These are phyloP conservation scores for Teleogryllus occipitalis DNA, from an alignment of 1,140 invertebrate species.

Conservation along the genomic window DNA sequence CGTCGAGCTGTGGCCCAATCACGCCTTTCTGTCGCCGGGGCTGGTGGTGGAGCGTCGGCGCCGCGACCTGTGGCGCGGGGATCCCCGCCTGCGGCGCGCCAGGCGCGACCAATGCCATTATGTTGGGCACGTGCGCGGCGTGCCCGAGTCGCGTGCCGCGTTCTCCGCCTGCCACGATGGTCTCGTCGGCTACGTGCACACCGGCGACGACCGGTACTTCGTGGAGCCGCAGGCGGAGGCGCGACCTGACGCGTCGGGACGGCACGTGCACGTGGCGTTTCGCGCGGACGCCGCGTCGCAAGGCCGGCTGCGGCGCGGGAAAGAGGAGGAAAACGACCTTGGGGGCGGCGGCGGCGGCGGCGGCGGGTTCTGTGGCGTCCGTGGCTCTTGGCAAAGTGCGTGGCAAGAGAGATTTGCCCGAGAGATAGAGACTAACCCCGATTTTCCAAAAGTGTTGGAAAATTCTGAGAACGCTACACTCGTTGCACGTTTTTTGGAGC, in stretches of 20 bases:
- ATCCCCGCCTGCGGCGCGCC: conserved; percentile 24
- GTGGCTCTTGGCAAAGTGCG: neutral
- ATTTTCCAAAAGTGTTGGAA: neutral
- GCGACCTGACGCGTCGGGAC: conserved; percentile 36
- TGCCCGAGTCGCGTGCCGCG: conserved; percentile 43
- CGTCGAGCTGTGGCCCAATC: conserved; percentile 36
- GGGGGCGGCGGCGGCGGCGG: no score
- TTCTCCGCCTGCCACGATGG: conserved; percentile 49
- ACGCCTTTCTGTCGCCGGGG: conserved; percentile 31
- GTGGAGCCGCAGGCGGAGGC: conserved; percentile 41
- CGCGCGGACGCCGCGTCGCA: neutral
- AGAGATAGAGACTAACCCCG: neutral
- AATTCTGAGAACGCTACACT: neutral
- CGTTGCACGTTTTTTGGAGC: conserved; percentile 37
- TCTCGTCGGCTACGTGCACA: conserved; percentile 42
- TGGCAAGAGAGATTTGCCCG: neutral
- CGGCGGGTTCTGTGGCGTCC: neutral
- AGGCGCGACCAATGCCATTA: conserved; percentile 44
- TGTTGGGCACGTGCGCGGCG: conserved; percentile 41
- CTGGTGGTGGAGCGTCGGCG: conserved; percentile 34
- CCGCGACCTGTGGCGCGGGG: conserved; percentile 23
- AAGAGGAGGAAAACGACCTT: conserved; percentile 26
- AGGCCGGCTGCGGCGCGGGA: conserved; percentile 28
- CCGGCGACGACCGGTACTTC: conserved; percentile 38
- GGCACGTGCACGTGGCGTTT: conserved; percentile 40